A percentile compares a stretch with the other conserved stretches of the same genome.
phyloP scores from a whole-genome alignment of 37 sponge, comb jelly and placozoan species.

The Cladorhizidae sp. region DNA sequence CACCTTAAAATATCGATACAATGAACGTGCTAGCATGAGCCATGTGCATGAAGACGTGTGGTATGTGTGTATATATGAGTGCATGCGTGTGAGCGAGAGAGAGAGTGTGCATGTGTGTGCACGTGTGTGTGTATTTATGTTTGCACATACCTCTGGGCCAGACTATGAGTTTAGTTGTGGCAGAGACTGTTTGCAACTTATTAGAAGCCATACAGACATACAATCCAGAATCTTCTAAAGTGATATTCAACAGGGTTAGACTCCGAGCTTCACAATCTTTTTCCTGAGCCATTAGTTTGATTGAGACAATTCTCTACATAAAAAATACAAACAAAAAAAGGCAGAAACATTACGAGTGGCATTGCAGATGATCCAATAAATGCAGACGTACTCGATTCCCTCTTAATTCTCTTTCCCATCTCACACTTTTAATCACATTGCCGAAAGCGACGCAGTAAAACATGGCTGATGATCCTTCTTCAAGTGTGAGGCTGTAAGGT shows the following conservation, averaged over 20 bases:
- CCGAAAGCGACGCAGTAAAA: slow-evolving; percentile 26
- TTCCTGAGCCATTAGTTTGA: background rate
- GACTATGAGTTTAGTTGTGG: slow-evolving; percentile 6
- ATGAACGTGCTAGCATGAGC: too few relatives aligned
- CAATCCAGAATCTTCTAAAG: slow-evolving; percentile 21
- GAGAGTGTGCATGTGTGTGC: background rate
- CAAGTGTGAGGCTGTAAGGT: background rate
- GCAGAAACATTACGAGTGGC: too few relatives aligned
- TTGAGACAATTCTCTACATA: background rate
- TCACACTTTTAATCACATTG: background rate
- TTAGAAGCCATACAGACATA: slow-evolving; percentile 42
- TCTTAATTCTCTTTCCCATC: slow-evolving; percentile 23
- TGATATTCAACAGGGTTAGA: slow-evolving; percentile 2
- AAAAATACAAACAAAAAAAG: background rate
- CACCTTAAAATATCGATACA: too few relatives aligned
- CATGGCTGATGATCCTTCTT: slow-evolving; percentile 11
- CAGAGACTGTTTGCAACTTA: background rate
- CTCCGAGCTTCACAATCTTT: slow-evolving; percentile 1
- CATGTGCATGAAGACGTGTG: too few relatives aligned
- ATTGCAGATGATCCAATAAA: too few relatives aligned
- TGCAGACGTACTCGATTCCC: background rate
- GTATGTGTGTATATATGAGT: too few relatives aligned
- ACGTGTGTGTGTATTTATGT: background rate
- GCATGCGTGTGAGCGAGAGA: too few relatives aligned
- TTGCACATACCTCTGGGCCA: slow-evolving; percentile 32